Percentiles rank a stretch among this genome's conserved stretches.
phyloP scores from a whole-genome alignment of 2,113 vertebrate genomes.

The Gymnobelideus leadbeateri region DNA sequence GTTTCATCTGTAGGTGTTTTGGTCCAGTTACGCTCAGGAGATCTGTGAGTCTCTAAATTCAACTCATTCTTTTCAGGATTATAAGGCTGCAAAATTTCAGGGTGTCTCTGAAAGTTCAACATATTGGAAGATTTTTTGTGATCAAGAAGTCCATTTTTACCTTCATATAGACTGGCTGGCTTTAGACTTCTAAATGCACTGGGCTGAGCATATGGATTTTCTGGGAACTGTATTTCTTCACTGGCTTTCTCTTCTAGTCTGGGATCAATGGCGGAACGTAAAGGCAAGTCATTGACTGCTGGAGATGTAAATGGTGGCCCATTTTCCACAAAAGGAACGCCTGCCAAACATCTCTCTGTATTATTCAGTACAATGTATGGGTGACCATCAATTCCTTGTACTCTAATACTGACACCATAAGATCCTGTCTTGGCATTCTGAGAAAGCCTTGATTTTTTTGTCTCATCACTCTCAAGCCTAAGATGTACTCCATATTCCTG shows the following conservation, averaged over 20 bases:
- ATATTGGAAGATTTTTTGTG: constrained; percentile 84
- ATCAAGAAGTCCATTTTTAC: constrained; percentile 83
- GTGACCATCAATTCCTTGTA: constrained; percentile 97
- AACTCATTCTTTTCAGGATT: constrained; percentile 89
- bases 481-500: constrained; percentile 84
- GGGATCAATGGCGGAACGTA: constrained; percentile 83
- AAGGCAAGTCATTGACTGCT: constrained; percentile 77
- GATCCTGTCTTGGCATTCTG: constrained; percentile 86
- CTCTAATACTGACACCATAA: constrained; percentile 97
- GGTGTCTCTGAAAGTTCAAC: constrained; percentile 94
- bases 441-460: constrained; percentile 76
- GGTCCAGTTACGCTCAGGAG: constrained; percentile 76
- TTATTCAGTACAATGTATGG: constrained; percentile 98
- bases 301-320: constrained; percentile 80
- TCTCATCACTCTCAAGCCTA: constrained; percentile 75
- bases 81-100: constrained; percentile 94
- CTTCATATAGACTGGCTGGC: constrained; percentile 75
- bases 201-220: constrained; percentile 84
- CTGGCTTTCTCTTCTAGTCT: constrained; percentile 77
- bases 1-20: constrained; percentile 77
- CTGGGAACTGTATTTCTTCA: constrained; percentile 79
- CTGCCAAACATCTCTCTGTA: constrained; percentile 87
- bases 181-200: constrained; percentile 81
- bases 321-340: constrained; percentile 79
- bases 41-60: constrained; percentile 78